Evolutionary conservation across 2,888 invertebrate species (phyloP), one percentile per base, ranked within the genome.

Genomic region (Deilephila elpenor): DNA sequence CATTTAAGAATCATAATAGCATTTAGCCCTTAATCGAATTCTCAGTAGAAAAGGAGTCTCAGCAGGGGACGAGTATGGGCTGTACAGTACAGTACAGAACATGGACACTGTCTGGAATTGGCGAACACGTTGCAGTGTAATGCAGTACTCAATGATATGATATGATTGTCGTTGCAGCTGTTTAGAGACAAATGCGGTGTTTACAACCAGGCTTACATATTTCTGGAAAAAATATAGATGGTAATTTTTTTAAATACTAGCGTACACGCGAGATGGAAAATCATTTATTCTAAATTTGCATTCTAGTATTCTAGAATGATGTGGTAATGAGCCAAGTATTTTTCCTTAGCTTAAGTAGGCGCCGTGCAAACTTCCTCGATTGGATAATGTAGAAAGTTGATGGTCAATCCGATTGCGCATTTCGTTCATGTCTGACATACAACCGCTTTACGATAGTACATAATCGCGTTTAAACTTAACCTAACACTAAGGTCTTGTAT

Each of bases 351-450:
- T 37, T 25, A 32, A 34, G 37, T n/a, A 19, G 34, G 17, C 14
- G 14, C 20, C 8, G 20, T 1, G 60, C 60, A 14, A 67, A 51
- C 20, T 51, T 17, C 56, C 56, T 56, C 25, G 20, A 67, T 67
- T 67, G 51, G 51, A 51, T 51, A 67, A 67, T 11, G 20, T 67
- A 67, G 67, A 67, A 67, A 67, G 67, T 67, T 25, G 25, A 67
- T 51, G 25, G 17, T 67, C 51, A 20, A 44, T 25, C 14, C 67
- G 6, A 51, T 51, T 25, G 11, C 64, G 67, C 25, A 51, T 62
- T 62, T 37, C n/a, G n/a, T 67, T 44, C 67, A 51, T 44, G 51
- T 51, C 51, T 25, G 25, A 14, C 51, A 29, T 29, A 51, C 17
- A 60, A 60, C 20, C 29, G 5, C 60, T 60, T 25, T 29, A 60